Conservation (phyloP, 2,888 invertebrate genomes). For the Autographa gamma region DNA sequence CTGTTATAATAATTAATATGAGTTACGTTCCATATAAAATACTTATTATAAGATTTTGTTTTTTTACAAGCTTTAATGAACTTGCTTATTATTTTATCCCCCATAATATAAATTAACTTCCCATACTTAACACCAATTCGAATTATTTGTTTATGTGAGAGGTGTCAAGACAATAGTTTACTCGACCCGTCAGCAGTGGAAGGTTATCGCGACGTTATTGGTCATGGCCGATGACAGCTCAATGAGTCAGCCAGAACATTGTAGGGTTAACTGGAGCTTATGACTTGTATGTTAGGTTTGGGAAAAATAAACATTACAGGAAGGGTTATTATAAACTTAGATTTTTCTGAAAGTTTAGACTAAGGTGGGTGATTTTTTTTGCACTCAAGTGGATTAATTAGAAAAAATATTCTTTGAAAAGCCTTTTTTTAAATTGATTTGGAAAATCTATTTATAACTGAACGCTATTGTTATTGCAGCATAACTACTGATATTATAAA, state of each 20-base stretch:
- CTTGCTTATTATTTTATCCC: too few relatives aligned
- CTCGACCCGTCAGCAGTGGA: conserved; percentile 56
- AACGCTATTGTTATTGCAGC: too few relatives aligned
- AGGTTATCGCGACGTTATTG: conserved; percentile 52
- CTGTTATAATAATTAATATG: too few relatives aligned
- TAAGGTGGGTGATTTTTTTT: too few relatives aligned
- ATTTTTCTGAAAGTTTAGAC: too few relatives aligned
- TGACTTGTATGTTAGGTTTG: not conserved
- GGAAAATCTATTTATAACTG: too few relatives aligned
- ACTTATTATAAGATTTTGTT: too few relatives aligned
- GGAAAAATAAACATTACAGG: not conserved
- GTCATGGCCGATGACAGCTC: conserved; percentile 45
- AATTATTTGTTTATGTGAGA: conserved; percentile 48
- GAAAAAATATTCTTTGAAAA: not conserved
- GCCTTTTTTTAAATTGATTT: too few relatives aligned
- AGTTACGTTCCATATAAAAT: too few relatives aligned
- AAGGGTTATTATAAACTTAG: too few relatives aligned
- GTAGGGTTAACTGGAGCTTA: conserved; percentile 26
- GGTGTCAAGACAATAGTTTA: conserved; percentile 63
- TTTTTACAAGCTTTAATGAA: too few relatives aligned
- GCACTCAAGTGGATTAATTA: not conserved
- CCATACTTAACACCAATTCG: conserved; percentile 20
- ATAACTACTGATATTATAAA: too few relatives aligned
- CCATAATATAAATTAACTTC: not conserved
- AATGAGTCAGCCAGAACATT: conserved; percentile 37